Conservation (phyloP, 2,113 vertebrate genomes). For the Actenoides lindsayi region DNA sequence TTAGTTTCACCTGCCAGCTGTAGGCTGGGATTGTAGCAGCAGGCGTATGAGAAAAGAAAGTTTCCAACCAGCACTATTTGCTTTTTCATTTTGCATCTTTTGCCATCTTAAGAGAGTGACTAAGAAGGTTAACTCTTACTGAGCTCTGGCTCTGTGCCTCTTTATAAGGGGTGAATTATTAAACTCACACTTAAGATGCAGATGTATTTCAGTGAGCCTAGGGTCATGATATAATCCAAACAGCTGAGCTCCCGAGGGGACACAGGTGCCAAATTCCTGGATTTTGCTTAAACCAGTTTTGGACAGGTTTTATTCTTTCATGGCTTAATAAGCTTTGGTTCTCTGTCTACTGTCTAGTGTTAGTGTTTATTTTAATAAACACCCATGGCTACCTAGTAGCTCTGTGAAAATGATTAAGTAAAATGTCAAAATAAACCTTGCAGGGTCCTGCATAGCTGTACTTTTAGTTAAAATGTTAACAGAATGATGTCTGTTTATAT, state of each 20-base stretch:
- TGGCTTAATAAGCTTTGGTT: not conserved
- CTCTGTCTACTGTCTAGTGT: not conserved
- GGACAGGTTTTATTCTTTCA: not conserved
- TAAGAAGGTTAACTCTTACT: not conserved
- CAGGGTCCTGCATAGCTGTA: not conserved
- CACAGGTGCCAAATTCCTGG: not conserved
- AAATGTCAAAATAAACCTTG: not conserved
- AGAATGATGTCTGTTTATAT: not conserved
- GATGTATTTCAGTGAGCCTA: not conserved
- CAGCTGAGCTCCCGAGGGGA: not conserved
- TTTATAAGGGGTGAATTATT: not conserved
- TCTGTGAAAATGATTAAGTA: not conserved
- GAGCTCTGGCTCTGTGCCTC: not conserved
- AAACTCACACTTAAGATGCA: not conserved
- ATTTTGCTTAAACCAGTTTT: not conserved
- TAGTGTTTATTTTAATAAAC: not conserved
- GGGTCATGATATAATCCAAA: fast-evolving
- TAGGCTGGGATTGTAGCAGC: not conserved
- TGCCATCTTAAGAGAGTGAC: not conserved
- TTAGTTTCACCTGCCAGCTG: not conserved
- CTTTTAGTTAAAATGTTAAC: not conserved
- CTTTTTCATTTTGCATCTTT: not conserved
- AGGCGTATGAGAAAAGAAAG: not conserved
- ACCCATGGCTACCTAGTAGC: not conserved
- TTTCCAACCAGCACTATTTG: not conserved